Conservation (phyloP, 1,140 invertebrate species). For the Oreohelix idahoensis region DNA sequence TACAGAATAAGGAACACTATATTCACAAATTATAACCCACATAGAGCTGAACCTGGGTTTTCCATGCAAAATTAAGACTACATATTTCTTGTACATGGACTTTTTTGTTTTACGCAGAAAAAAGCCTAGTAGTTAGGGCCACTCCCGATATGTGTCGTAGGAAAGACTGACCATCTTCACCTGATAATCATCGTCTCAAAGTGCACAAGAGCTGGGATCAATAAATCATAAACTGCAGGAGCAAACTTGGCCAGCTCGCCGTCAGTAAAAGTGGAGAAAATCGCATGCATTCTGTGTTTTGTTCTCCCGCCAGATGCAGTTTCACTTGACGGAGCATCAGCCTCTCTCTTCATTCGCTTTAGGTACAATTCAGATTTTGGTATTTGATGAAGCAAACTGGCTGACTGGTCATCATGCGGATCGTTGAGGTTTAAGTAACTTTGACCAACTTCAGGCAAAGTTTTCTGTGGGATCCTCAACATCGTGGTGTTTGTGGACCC, state of each 20-base stretch:
- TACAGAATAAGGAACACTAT: too few species aligned
- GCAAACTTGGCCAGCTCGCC: not conserved
- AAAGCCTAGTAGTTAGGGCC: too few species aligned
- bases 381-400: not conserved
- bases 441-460: not conserved
- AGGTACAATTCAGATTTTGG: not conserved
- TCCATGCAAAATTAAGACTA: too few species aligned
- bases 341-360: not conserved
- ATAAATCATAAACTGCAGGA: not conserved
- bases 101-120: too few species aligned
- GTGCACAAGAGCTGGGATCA: not conserved
- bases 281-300: not conserved
- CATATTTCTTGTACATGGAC: too few species aligned
- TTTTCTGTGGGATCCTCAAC: too few species aligned
- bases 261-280: not conserved
- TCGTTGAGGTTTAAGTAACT: not conserved
- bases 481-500: too few species aligned
- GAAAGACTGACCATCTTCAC: not conserved
- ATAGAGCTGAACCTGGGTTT: too few species aligned
- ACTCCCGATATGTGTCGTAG: too few species aligned
- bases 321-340: not conserved
- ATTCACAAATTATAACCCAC: too few species aligned
- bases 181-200: slow-evolving; percentile 4
- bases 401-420: not conserved
- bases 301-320: not conserved